These are phyloP conservation scores for Coelopa pilipes DNA, from an alignment of 2,888 invertebrate species.

Conservation along the genomic window DNA sequence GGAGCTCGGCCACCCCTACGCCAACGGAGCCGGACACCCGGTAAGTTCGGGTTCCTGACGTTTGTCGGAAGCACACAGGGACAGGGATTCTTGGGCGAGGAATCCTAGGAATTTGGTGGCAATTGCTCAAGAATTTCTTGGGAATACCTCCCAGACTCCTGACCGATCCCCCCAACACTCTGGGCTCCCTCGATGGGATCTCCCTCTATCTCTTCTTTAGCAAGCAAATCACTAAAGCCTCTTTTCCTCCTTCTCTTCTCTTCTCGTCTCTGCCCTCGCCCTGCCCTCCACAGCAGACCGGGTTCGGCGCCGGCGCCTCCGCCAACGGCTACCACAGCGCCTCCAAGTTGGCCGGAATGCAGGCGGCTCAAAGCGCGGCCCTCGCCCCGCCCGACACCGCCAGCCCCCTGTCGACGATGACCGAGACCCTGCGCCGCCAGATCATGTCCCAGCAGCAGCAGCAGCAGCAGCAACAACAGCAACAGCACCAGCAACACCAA, in stretches of 20 bases:
- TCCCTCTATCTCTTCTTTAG: neutral
- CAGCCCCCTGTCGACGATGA: slow-evolving; percentile 62
- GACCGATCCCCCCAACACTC: no score
- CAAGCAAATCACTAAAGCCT: neutral
- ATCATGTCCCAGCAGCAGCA: slow-evolving; percentile 61
- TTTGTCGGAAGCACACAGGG: no score
- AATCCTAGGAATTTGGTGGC: no score
- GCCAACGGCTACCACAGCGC: slow-evolving; percentile 60
- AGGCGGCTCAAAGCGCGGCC: slow-evolving; percentile 54
- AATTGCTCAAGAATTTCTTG: no score
- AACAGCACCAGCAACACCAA: slow-evolving; percentile 59
- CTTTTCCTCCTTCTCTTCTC: neutral
- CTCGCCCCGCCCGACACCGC: slow-evolving; percentile 55
- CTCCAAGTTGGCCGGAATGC: slow-evolving; percentile 52
- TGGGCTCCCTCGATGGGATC: neutral
- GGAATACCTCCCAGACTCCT: no score
- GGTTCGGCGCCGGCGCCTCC: slow-evolving; percentile 53
- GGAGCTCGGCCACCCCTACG: slow-evolving; percentile 73
- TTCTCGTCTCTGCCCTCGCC: neutral
- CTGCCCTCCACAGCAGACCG: neutral
- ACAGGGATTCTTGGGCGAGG: no score
- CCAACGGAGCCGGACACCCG: slow-evolving; percentile 57
- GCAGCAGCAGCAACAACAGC: slow-evolving; percentile 59
- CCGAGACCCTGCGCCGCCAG: slow-evolving; percentile 61
- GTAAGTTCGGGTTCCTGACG: slow-evolving; percentile 47